Evolutionary conservation across 2,113 vertebrate species (phyloP).

Genomic region (Diglossa brunneiventris): DNA sequence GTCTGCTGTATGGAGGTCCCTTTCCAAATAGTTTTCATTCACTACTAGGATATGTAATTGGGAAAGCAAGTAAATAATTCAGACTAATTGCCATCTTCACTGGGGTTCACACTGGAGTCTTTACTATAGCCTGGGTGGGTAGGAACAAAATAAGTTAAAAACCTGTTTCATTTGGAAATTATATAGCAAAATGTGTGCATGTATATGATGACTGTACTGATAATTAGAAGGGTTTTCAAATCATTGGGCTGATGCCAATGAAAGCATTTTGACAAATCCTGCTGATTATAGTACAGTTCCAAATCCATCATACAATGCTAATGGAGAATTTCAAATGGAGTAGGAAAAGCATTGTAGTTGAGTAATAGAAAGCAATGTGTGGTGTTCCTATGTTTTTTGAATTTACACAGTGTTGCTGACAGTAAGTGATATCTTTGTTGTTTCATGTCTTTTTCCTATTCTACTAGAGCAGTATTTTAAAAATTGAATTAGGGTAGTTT

Average conservation of each 20-base stretch:
- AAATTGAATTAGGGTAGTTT: not conserved
- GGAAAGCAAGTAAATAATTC: constrained; percentile 1
- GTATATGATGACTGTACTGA: not conserved
- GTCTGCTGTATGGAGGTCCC: not conserved
- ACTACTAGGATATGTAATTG: not conserved
- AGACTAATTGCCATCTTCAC: not conserved
- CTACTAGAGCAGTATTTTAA: not conserved
- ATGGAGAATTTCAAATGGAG: not conserved
- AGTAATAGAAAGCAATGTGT: not conserved
- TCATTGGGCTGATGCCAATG: not conserved
- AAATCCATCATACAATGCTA: not conserved
- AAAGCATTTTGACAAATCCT: constrained; percentile 16
- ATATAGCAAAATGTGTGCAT: not conserved
- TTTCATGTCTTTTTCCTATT: not conserved
- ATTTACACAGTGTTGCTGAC: not conserved
- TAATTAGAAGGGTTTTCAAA: constrained; percentile 19
- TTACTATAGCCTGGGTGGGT: not conserved
- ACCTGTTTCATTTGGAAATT: constrained; percentile 1
- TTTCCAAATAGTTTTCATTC: not conserved
- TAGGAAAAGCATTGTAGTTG: not conserved
- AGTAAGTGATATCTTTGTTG: not conserved
- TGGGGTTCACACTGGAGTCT: not conserved
- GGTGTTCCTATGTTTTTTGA: not conserved
- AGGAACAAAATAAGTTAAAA: not conserved
- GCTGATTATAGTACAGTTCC: not conserved